Conservation (phyloP, 2,797 vertebrate species). For the Otus scops region DNA sequence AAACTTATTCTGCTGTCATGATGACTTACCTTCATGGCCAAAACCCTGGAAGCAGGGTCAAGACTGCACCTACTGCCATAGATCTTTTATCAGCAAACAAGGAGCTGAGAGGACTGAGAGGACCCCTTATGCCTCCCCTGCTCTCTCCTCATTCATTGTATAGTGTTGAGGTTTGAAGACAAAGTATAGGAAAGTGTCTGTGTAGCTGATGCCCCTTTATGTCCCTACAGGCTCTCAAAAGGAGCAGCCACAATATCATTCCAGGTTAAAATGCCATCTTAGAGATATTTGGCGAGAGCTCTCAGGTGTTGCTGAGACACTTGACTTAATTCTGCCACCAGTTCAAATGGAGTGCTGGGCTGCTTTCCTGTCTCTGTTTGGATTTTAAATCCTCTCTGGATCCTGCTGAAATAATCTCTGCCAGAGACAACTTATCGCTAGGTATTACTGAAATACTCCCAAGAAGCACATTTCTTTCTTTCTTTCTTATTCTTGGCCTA, state of each 20-base stretch:
- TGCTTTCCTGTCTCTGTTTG: conserved; percentile 35
- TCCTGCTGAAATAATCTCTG: conserved; percentile 33
- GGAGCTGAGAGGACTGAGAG: not conserved
- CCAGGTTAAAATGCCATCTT: not conserved
- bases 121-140: not conserved
- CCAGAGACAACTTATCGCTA: conserved; percentile 58
- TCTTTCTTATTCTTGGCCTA: conserved; percentile 61
- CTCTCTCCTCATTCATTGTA: not conserved
- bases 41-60: not conserved
- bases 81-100: not conserved
- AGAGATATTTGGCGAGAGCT: not conserved
- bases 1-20: not conserved
- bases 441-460: conserved; percentile 52
- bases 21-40: not conserved
- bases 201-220: not conserved
- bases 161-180: not conserved
- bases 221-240: not conserved
- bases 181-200: not conserved
- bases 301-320: not conserved
- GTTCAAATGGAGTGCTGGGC: not conserved
- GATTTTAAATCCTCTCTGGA: conserved; percentile 48
- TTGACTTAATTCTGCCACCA: conserved; percentile 24
- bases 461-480: conserved; percentile 53
- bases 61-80: not conserved
- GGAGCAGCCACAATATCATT: not conserved